Evolutionary conservation across 2,888 invertebrate species (phyloP), one percentile per base, ranked within the genome.

Genomic region (Campaea margaritaria): DNA sequence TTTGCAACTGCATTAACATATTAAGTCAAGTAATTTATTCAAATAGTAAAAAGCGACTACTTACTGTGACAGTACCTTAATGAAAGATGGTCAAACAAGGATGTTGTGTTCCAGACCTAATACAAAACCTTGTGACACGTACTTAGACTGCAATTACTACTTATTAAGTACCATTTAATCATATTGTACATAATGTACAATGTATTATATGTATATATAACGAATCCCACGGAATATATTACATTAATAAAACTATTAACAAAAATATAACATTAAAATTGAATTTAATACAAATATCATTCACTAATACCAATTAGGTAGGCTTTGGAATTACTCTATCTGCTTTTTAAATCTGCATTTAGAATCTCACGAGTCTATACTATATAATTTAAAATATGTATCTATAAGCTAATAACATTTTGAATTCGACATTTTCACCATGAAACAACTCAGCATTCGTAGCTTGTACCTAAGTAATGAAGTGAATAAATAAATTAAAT

Each of bases 241-340:
- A 46, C 21, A 52, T 62, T 39, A 50, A 41, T 46, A 21, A 9
- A 15, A 53, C 3, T 51, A 45, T 36, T 36, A 58, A 54, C 47
- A 55, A 54, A 53, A 21, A 21, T 50, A 45, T 49, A 54, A 11
- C 13, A 11, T 14, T 13, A 7, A 7, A 44, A 15, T 45, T 41
- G 1, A 39, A 52, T 49, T 55, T 48, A 48, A 53, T 52, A 50
- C 45, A 59, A 63, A 59, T 64, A 68, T 66, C 50, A 52, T 59
- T 60, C 12, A 58, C 34, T 58, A 64, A 62, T 65, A 68, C 60
- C 62, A 64, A 55, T 53, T 62, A 56, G 53, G 52, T 51, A 57
- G 56, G 53, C 57, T 61, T 61, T 61, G 42, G 57, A 50, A 44
- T 60, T 51, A 58, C 48, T 21, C 21, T 54, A 57, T 49, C 11